phyloP scores from a whole-genome alignment of 2,888 invertebrate species.

The Kuschelorhynchus macadamiae region DNA sequence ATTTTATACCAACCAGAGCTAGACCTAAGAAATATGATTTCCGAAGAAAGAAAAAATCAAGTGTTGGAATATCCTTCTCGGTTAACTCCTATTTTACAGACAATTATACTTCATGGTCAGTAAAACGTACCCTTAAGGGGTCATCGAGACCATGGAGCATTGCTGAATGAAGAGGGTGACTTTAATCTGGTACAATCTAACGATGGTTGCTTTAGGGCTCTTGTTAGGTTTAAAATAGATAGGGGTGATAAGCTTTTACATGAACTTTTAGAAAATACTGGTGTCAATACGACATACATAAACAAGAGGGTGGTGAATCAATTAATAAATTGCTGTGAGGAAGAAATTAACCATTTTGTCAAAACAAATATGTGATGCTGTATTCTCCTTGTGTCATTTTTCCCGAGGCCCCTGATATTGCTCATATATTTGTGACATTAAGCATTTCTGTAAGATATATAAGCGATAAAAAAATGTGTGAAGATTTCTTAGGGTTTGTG shows the following conservation, averaged over 20 bases:
- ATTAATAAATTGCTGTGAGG: slow-evolving; percentile 3
- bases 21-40: slow-evolving; percentile 29
- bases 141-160: slow-evolving; percentile 8
- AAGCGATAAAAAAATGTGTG: slow-evolving; percentile 11
- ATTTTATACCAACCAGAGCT: slow-evolving; percentile 17
- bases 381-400: slow-evolving; percentile 24
- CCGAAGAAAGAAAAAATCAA: slow-evolving; percentile 19
- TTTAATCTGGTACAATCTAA: neutral
- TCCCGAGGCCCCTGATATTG: slow-evolving; percentile 32
- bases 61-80: slow-evolving; percentile 9
- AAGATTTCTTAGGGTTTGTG: slow-evolving; percentile 31
- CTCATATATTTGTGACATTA: slow-evolving; percentile 24
- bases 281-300: too few relatives aligned
- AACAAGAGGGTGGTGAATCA: too few relatives aligned
- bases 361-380: neutral
- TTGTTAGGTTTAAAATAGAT: slow-evolving; percentile 2
- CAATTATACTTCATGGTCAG: slow-evolving; percentile 14
- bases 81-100: slow-evolving; percentile 11
- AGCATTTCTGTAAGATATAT: slow-evolving; percentile 27
- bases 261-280: slow-evolving; percentile 8
- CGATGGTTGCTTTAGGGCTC: slow-evolving; percentile 15
- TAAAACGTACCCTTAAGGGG: slow-evolving; percentile 21
- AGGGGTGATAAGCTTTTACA: neutral
- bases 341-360: neutral
- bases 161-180: slow-evolving; percentile 2